Evolutionary conservation across 2,888 invertebrate species (phyloP), one percentile per base, ranked within the genome.

Genomic region (Cacoxenus indagator): DNA sequence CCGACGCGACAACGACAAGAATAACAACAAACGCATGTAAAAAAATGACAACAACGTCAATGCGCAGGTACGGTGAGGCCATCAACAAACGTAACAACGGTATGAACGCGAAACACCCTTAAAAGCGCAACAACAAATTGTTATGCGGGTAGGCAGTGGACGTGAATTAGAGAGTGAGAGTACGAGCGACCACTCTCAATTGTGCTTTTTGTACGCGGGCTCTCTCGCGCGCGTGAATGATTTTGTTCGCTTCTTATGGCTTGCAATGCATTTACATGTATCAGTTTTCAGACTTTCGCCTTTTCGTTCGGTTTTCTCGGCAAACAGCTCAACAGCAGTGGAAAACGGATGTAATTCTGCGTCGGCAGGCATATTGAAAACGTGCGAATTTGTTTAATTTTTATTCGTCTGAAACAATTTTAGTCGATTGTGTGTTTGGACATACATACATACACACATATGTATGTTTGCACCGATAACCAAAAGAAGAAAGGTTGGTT

Each of bases 281-380:
- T 19, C 55, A 86, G 85, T 85, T 86, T 78, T 78, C 77, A 83
- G 83, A 81, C 79, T 85, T 84, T 78, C 79, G 83, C 78, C 83
- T 76, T 78, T 75, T 77, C 78, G 84, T 80, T 85, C 83, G 84
- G 80, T 76, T 76, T 77, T 70, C 72, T 45, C 26, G 24, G 24
- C 14, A 11, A 17, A 4, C 51, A n/a, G 2, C 37, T 37, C 37
- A n/a, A 46, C 11, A 51, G 26, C 37, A 19, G 17, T 57, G 43
- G 59, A 48, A 64, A 29, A 64, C 37, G 37, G 37, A 37, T 37
- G 37, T 37, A 14, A 11, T 37, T 37, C 37, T n/a, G 17, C 46
- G 19, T 46, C n/a, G 46, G 19, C 46, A 19, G 17, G 46, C 46
- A 46, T 6, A 46, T 17, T n/a, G 9, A 46, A 46, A 46, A n/a